phyloP scores from a whole-genome alignment of 2,797 vertebrate species.

The Intellagama lesueurii region DNA sequence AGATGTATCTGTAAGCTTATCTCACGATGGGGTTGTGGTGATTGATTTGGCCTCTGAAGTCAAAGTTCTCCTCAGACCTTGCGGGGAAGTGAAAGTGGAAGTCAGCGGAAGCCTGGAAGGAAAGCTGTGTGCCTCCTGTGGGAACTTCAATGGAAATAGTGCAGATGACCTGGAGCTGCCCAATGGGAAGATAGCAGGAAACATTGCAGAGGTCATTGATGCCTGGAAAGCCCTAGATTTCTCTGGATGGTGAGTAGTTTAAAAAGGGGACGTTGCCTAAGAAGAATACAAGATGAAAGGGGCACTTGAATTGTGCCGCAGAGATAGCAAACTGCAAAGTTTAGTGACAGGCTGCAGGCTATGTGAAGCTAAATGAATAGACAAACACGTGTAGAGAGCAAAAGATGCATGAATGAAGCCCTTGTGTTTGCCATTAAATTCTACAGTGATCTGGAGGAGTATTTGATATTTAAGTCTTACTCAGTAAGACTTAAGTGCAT shows the following conservation, averaged over 20 bases:
- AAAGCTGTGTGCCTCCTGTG: conserved; percentile 69
- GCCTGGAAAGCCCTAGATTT: conserved; percentile 42
- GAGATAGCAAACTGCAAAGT: not conserved
- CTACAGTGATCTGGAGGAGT: not conserved
- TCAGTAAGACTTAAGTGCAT: too few relatives aligned
- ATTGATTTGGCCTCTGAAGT: conserved; percentile 46
- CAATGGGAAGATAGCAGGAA: conserved; percentile 14
- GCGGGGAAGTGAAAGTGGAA: conserved; percentile 62
- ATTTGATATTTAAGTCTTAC: too few relatives aligned
- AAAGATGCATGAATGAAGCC: not conserved
- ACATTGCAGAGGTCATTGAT: conserved; percentile 15
- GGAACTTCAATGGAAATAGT: conserved; percentile 72
- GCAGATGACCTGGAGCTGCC: conserved; percentile 71
- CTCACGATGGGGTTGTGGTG: conserved; percentile 11
- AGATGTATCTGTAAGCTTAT: conserved; percentile 53
- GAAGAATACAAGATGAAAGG: too few relatives aligned
- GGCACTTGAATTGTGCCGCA: not conserved
- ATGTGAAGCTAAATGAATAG: not conserved
- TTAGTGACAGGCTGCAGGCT: not conserved
- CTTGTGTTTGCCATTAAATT: too few relatives aligned
- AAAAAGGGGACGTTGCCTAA: not conserved
- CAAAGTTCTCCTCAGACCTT: conserved; percentile 56
- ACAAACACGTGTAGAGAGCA: not conserved
- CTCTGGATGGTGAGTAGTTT: conserved; percentile 28
- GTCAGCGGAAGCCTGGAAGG: conserved; percentile 37